Evolutionary conservation across 2,113 vertebrate genomes (phyloP), one percentile per base, ranked within the genome.

Genomic region (Clarias gariepinus): DNA sequence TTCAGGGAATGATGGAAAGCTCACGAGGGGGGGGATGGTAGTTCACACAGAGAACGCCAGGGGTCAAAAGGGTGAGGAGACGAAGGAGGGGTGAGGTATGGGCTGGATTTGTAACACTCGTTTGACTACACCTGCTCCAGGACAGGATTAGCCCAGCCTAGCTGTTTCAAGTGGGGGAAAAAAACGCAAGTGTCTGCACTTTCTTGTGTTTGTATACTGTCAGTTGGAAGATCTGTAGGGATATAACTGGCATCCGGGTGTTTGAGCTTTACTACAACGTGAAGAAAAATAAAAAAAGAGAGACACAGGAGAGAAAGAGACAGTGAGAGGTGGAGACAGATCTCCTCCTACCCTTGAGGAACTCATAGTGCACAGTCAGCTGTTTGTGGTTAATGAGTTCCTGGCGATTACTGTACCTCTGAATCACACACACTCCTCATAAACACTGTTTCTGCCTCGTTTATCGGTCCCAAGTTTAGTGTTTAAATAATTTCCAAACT

Each of bases 101-200:
- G 58, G 64, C 61, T 85, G 84, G 85, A 81, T 85, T 83, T 58
- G 60, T 53, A 77, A 47, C 82, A 55, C 80, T 87, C 73, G 88
- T 88, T 85, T 88, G 84, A 41, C 41, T 85, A 86, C 87, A 89
- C 87, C 89, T 89, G 91, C 89, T 91, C 77, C 61, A 60, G 82
- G 86, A 87, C 87, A 61, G 87, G 87, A 89, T 89, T 89, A 91
- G 58, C 61, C 61, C 82, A 55, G 73, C 79, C 83, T 78, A 63
- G 55, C 74, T 23, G 57, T 86, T 85, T 60, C 69, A 25, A 18
- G 78, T 81, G 78, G 82, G 25, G 36, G 33, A 23, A 41, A 79
- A 83, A 81, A 78, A 41, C 16, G 33, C 82, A 16, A 84, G 79
- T 82, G 41, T 87, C 57, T 66, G 30, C 41, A 82, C 85, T 81